A percentile compares a stretch with the other conserved stretches of the same genome.
These are phyloP conservation scores for Microchirus variegatus DNA, from an alignment of 2,797 vertebrate species.

Conservation along the genomic window DNA sequence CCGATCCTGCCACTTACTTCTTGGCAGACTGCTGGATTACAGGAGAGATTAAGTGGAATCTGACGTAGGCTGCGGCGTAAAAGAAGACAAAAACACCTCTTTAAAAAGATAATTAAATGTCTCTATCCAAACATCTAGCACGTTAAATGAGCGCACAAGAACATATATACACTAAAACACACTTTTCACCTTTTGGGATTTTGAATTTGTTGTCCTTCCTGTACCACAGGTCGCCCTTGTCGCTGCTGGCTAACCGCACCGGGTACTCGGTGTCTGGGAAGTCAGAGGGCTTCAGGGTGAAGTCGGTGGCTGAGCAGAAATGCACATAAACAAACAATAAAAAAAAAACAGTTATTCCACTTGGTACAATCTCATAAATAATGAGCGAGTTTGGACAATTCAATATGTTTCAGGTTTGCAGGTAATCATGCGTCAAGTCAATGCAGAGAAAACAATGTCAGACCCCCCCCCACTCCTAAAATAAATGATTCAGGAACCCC, in stretches of 20 bases:
- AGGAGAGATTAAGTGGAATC: constrained; percentile 94
- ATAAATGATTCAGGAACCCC: constrained; percentile 46
- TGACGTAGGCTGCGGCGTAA: constrained; percentile 85
- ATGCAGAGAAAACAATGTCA: constrained; percentile 14
- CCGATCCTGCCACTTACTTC: constrained; percentile 85
- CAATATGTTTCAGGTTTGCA: constrained; percentile 30
- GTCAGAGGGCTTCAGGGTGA: constrained; percentile 89
- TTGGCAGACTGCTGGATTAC: constrained; percentile 93
- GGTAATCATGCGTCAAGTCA: constrained; percentile 28
- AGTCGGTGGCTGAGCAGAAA: constrained; percentile 87
- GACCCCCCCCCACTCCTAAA: not conserved
- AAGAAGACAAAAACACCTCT: constrained; percentile 38
- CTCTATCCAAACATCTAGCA: constrained; percentile 21
- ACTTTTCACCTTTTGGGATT: constrained; percentile 91
- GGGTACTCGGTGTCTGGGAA: constrained; percentile 90
- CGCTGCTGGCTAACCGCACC: constrained; percentile 81
- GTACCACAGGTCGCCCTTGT: constrained; percentile 94
- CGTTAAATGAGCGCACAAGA: constrained; percentile 15
- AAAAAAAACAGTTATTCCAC: constrained; percentile 17
- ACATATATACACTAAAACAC: not conserved
- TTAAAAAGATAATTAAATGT: constrained; percentile 14
- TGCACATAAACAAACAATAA: constrained; percentile 33
- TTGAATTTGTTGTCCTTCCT: constrained; percentile 97
- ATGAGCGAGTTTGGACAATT: constrained; percentile 30
- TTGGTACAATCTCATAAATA: constrained; percentile 47